Conservation (phyloP, 1,140 invertebrate species). For the Caenorhabditis briggsae region DNA sequence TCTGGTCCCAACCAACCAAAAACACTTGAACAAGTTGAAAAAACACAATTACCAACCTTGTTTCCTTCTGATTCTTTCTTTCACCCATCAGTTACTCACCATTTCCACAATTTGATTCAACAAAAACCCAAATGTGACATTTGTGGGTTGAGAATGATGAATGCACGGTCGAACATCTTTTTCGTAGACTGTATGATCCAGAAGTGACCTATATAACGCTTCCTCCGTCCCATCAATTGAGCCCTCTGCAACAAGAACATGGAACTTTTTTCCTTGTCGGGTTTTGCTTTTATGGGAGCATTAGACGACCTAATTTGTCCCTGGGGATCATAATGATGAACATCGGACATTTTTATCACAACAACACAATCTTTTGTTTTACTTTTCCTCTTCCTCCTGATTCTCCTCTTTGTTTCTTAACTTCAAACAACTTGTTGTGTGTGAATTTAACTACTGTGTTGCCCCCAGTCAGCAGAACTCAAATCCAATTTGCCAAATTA, state of each 20-base stretch:
- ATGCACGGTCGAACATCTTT: slow-evolving; percentile 74
- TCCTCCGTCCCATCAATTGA: slow-evolving; percentile 73
- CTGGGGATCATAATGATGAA: slow-evolving; percentile 40
- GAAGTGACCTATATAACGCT: slow-evolving; percentile 70
- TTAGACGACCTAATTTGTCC: slow-evolving; percentile 28
- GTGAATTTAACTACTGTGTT: slow-evolving; percentile 15
- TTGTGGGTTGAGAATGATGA: slow-evolving; percentile 74
- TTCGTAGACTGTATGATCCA: slow-evolving; percentile 72
- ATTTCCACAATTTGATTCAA: slow-evolving; percentile 78
- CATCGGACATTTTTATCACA: slow-evolving; percentile 51
- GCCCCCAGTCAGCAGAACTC: background rate
- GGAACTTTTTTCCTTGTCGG: background rate
- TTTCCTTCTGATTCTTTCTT: background rate
- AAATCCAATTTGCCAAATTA: slow-evolving; percentile 46
- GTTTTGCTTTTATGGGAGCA: slow-evolving; percentile 8
- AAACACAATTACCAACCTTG: slow-evolving; percentile 45
- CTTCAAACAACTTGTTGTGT: slow-evolving; percentile 15
- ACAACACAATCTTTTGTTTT: slow-evolving; percentile 42
- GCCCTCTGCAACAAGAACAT: slow-evolving; percentile 65
- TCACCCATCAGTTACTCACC: slow-evolving; percentile 65
- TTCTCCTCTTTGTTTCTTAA: too few species aligned
- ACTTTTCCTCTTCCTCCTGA: background rate
- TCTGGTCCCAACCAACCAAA: slow-evolving; percentile 36
- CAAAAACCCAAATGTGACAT: slow-evolving; percentile 77
- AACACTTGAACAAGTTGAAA: background rate